phyloP scores from a whole-genome alignment of 2,797 vertebrate species.

The Melanotaenia pygmaea region DNA sequence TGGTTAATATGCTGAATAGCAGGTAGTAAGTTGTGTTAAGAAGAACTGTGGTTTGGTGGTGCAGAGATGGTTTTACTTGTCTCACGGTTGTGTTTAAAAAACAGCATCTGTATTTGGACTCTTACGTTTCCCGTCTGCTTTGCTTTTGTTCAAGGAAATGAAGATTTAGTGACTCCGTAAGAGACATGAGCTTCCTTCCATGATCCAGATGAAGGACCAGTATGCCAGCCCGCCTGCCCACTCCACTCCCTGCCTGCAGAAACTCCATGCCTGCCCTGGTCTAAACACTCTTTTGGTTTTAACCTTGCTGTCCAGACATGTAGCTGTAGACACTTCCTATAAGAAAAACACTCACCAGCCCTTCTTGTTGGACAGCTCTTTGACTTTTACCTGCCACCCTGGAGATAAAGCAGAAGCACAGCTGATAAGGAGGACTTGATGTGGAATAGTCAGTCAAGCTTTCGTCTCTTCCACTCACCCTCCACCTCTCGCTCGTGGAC shows the following conservation, averaged over 20 bases:
- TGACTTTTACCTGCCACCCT: constrained; percentile 92
- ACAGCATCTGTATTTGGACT: not conserved
- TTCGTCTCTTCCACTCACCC: constrained; percentile 59
- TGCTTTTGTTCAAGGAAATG: not conserved
- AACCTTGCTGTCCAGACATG: constrained; percentile 22
- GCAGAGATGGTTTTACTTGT: too few species aligned
- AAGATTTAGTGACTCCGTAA: constrained; percentile 31
- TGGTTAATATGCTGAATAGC: too few species aligned
- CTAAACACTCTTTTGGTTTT: not conserved
- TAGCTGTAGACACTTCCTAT: not conserved
- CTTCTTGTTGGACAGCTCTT: constrained; percentile 92
- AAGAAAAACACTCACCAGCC: constrained; percentile 86
- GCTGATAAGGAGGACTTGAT: not conserved
- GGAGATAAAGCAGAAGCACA: constrained; percentile 22
- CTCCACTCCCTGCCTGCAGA: not conserved
- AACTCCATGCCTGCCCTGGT: not conserved
- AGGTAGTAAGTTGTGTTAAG: too few species aligned
- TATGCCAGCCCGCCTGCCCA: not conserved
- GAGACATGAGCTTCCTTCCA: constrained; percentile 37
- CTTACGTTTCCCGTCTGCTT: not conserved
- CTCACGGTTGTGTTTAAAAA: too few species aligned
- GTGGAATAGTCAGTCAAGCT: not conserved
- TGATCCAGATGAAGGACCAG: constrained; percentile 24
- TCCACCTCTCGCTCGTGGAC: constrained; percentile 90
- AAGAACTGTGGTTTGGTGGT: too few species aligned